phyloP scores from a whole-genome alignment of 2,797 vertebrate species.

The Danio albolineatus region DNA sequence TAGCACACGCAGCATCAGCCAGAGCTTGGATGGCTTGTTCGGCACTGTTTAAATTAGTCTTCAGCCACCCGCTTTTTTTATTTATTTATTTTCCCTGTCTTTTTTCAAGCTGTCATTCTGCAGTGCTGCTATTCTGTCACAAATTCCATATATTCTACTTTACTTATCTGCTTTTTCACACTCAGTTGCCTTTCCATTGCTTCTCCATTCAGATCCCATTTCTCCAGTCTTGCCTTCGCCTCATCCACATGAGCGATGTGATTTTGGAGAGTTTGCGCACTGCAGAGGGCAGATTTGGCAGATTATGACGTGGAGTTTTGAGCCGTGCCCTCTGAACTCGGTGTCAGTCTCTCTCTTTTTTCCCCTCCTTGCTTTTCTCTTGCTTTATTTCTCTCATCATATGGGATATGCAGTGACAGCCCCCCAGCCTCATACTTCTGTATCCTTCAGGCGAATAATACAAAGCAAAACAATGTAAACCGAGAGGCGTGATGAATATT shows the following conservation, averaged over 20 bases:
- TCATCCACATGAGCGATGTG: not conserved
- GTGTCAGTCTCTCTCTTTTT: slow-evolving; percentile 10
- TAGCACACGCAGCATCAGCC: slow-evolving; percentile 25
- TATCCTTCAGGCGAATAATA: slow-evolving; percentile 64
- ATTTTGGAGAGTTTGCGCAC: slow-evolving; percentile 1
- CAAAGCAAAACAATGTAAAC: slow-evolving; percentile 69
- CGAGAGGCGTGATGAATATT: slow-evolving; percentile 71
- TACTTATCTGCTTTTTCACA: slow-evolving; percentile 6
- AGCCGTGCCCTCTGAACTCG: slow-evolving; percentile 39
- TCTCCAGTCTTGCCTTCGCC: not conserved
- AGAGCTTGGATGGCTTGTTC: slow-evolving; percentile 20
- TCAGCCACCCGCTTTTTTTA: not conserved
- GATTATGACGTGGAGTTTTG: slow-evolving; percentile 1
- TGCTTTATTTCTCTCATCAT: slow-evolving; percentile 3
- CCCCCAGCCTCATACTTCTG: slow-evolving; percentile 22
- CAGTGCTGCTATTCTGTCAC: not conserved
- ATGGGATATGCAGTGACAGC: slow-evolving; percentile 40
- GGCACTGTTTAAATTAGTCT: slow-evolving; percentile 50
- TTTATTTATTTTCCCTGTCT: not conserved
- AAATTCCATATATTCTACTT: not conserved
- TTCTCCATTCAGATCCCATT: not conserved
- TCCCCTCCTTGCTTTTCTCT: not conserved
- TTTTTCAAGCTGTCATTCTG: slow-evolving; percentile 9
- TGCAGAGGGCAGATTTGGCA: slow-evolving; percentile 3
- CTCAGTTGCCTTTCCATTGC: not conserved